Conservation (phyloP, 2,113 vertebrate species). For the Mionectes macconnelli region DNA sequence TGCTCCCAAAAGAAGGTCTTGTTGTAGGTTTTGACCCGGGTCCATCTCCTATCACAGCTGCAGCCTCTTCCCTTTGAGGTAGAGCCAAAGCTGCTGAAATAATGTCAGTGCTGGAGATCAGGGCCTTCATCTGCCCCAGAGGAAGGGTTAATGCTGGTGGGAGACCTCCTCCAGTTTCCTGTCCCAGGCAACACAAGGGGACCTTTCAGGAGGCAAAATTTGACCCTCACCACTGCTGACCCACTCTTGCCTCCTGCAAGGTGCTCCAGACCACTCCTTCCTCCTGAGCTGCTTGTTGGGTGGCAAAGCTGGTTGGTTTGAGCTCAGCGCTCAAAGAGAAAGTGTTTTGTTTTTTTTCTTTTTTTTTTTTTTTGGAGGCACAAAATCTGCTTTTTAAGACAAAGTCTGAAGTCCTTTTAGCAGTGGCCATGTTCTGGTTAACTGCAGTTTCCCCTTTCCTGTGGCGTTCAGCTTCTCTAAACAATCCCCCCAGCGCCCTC, state of each 20-base stretch:
- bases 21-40: not conserved
- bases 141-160: not conserved
- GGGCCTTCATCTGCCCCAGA: not conserved
- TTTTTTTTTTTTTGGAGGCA: not conserved
- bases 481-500: not conserved
- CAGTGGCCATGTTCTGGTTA: not conserved
- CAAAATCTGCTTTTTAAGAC: not conserved
- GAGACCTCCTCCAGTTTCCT: not conserved
- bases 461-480: not conserved
- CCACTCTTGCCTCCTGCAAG: not conserved
- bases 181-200: not conserved
- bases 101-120: not conserved
- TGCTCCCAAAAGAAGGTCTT: not conserved
- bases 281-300: not conserved
- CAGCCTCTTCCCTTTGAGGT: constrained; percentile 23
- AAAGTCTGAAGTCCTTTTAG: not conserved
- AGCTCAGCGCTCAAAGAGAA: not conserved
- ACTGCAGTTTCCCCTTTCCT: not conserved
- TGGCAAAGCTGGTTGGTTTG: not conserved
- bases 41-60: not conserved
- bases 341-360: not conserved
- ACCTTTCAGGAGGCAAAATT: not conserved
- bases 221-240: not conserved
- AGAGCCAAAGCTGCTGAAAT: not conserved
- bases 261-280: not conserved